phyloP scores from a whole-genome alignment of 2,797 vertebrate genomes.

The Phrynocephalus vlangalii region DNA sequence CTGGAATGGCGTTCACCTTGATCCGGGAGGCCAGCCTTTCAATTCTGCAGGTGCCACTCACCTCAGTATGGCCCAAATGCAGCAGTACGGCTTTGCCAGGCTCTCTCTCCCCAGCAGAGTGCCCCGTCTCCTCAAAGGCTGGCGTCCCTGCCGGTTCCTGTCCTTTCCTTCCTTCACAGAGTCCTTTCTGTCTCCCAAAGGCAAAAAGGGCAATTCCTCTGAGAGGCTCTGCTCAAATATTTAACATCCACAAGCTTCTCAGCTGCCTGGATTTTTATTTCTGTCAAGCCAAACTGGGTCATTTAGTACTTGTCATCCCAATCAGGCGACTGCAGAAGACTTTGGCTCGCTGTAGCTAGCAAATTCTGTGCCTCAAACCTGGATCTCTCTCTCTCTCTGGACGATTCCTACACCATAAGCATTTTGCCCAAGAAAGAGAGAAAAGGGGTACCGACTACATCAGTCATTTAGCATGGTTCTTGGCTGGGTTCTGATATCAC shows the following conservation, averaged over 20 bases:
- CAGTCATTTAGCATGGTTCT: neutral
- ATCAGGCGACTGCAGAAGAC: conserved; percentile 17
- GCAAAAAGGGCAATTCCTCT: conserved; percentile 24
- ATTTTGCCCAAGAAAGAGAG: neutral
- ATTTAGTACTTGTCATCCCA: conserved; percentile 21
- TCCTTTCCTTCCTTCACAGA: neutral
- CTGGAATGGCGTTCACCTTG: neutral
- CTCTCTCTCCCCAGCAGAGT: neutral
- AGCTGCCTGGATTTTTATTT: conserved; percentile 38
- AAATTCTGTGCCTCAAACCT: neutral
- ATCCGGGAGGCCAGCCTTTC: neutral
- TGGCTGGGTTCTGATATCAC: neutral
- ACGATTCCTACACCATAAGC: neutral
- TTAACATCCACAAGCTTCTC: neutral
- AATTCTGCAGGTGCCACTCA: neutral
- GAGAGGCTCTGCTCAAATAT: accelerated
- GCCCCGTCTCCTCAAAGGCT: neutral
- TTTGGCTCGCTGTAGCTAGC: neutral
- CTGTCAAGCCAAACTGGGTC: conserved; percentile 60
- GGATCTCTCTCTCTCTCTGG: neutral
- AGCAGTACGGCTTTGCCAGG: neutral
- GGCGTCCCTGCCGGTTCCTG: neutral
- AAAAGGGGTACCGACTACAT: neutral
- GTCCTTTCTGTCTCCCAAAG: conserved; percentile 13
- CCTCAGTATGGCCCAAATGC: neutral